These are phyloP conservation scores for Syritta pipiens DNA, from an alignment of 2,888 invertebrate species.

Conservation along the genomic window DNA sequence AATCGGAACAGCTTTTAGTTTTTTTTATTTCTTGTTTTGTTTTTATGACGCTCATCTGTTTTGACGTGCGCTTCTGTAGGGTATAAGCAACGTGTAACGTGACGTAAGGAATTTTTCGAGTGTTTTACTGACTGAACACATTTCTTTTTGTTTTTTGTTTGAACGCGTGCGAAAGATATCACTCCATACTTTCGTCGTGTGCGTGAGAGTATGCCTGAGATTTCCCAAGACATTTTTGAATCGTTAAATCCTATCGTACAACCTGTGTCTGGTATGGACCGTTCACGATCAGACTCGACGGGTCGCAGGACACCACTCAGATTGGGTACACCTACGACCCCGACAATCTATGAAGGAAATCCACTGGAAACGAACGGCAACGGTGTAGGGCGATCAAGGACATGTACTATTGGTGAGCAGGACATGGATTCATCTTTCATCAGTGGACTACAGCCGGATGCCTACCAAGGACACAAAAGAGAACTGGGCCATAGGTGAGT, in stretches of 20 bases:
- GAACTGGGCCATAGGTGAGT: conserved; percentile 78
- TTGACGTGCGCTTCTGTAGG: conserved; percentile 11
- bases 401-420: conserved; percentile 73
- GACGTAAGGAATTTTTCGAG: conserved; percentile 9
- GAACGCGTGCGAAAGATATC: background rate
- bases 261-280: conserved; percentile 80
- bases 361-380: conserved; percentile 17
- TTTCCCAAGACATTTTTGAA: conserved; percentile 80
- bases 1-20: conserved; percentile 49
- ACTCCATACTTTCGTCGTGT: too few relatives aligned
- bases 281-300: conserved; percentile 82
- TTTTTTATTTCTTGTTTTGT: conserved; percentile 12
- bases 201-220: conserved; percentile 83
- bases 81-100: conserved; percentile 5
- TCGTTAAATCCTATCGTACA: conserved; percentile 81
- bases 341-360: conserved; percentile 46
- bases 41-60: conserved; percentile 7
- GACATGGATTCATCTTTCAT: conserved; percentile 75
- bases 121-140: background rate
- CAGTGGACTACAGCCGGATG: conserved; percentile 71
- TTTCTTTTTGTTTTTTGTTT: background rate
- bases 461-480: conserved; percentile 75
- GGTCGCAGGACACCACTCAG: conserved; percentile 47
- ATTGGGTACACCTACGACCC: conserved; percentile 34
- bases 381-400: conserved; percentile 42